Base-by-base conservation (phyloP, 2,888 invertebrate genomes). In the Philonicus albiceps region DNA sequence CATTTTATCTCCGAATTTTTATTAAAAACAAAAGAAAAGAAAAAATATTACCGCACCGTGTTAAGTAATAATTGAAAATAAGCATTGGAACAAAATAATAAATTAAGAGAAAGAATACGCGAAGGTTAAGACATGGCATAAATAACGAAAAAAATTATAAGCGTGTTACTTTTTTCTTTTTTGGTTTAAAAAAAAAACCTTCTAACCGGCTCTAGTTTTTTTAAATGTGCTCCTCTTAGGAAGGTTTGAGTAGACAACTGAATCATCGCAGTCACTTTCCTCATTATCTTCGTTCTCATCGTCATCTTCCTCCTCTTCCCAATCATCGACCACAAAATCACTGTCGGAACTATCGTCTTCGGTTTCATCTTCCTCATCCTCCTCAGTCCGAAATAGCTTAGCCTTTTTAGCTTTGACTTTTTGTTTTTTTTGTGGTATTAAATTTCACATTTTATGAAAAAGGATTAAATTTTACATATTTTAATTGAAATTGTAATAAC, bases 201-300 rank as follows among this genome's bases (percentile, higher is more conserved):
- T 53, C 30, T 49, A 78, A n/a, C 53, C 78, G 78, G 53, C 7
- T 78, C 49, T 78, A 78, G 78, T 78, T 78, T 31, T 78, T 37
- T 78, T 78, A 16, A 49, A 64, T 27, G 27, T 30, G 8, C 49
- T 78, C 27, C 49, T 49, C n/a, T 78, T 78, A 78, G 16, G 49
- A 78, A 43, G 2, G 34, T 76, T 37, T 16, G 11, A 11, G 8
- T 72, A 19, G 19, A 64, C 7, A 22, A 64, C 64, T 22, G 55
- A 16, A 37, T 83, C 83, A 37, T 83, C 83, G 16, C 34, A 40
- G 30, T 84, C 64, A 40, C 40, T n/a, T 49, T n/a, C 34, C 7
- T 40, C 31, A 13, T 88, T 75, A 74, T 85, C 86, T 11, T 88
- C 78, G 53, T 84, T 74, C 78, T 88, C 75, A 85, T 78, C 80